These are phyloP conservation scores for Xiphophorus birchmanni DNA, from an alignment of 2,797 vertebrate genomes.

Conservation along the genomic window DNA sequence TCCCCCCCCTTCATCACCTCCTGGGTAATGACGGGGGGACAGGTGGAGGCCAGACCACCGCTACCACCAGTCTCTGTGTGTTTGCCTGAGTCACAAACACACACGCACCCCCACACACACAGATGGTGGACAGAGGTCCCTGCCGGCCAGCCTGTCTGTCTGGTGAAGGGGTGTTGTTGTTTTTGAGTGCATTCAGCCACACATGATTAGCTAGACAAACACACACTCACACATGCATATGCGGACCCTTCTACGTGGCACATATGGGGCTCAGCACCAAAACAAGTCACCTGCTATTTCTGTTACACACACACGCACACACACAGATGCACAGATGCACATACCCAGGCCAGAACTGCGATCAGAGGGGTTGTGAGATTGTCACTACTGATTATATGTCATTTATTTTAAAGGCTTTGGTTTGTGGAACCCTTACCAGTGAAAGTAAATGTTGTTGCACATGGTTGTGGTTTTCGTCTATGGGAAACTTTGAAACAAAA, in stretches of 20 bases:
- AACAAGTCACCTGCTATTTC: constrained; percentile 76
- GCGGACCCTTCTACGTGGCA: constrained; percentile 62
- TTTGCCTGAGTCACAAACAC: constrained; percentile 18
- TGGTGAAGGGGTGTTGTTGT: constrained; percentile 77
- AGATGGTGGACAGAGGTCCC: constrained; percentile 80
- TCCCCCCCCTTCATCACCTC: constrained; percentile 61
- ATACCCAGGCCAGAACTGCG: constrained; percentile 24
- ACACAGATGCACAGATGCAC: constrained; percentile 25
- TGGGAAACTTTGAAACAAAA: not conserved
- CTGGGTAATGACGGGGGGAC: constrained; percentile 69
- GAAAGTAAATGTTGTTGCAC: not conserved
- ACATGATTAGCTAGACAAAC: constrained; percentile 76
- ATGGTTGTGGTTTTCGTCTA: not conserved
- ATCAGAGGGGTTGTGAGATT: constrained; percentile 43
- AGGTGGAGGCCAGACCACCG: constrained; percentile 72
- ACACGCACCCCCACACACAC: constrained; percentile 34
- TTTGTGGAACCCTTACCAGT: not conserved
- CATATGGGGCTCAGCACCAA: constrained; percentile 75
- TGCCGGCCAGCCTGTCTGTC: constrained; percentile 72
- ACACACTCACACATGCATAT: constrained; percentile 49
- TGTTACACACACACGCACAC: constrained; percentile 20
- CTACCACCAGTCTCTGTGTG: constrained; percentile 55
- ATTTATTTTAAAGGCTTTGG: constrained; percentile 15
- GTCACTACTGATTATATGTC: constrained; percentile 52
- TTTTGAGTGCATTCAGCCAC: constrained; percentile 77